Evolutionary conservation across 1,140 invertebrate species (phyloP), one percentile per base, ranked within the genome.

Genomic region (Drosophila kohkoa): DNA sequence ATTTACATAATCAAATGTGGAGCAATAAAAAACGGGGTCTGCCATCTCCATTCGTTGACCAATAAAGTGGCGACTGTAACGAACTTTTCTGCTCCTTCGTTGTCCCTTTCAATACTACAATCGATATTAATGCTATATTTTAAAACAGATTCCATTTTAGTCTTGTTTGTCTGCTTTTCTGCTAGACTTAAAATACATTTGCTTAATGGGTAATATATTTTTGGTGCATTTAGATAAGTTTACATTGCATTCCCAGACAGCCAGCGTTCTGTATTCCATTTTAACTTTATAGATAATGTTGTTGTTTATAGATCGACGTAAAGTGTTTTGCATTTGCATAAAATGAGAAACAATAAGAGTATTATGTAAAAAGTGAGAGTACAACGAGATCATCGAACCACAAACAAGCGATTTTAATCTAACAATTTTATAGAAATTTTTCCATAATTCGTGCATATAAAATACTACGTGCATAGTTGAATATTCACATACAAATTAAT

Each of bases 1-100:
- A 81, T 82, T 82, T 82, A 78, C 75, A 82, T 82, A 82, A 82
- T 82, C 79, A 79, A 81, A 81, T 77, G 77, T 69, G 74, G 74
- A 75, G 79, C 79, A 43, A 43, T 43, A 43, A 43, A 82, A 62
- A 54, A 35, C 30, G 35, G 35, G 10, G 7, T 38, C 10, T 10
- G 30, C 30, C 30, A 32, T 32, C 30, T 32, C 30, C 30, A 32
- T 32, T 32, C 30, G 30, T 32, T 32, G 30, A 32, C 30, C 30
- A 32, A 32, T 32, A 32, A 38, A 38, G 35, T 38, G 7, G 1
- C 35, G 35, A 8, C 35, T 38, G 7, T 38, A 10, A 10, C 35
- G 35, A 38, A 38, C 35, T 38, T 38, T 38, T 25, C 20, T 38
- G 35, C 35, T 38, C 35, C 35, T 38, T 38, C 35, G 35, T 46